Evolutionary conservation across 2,888 invertebrate genomes (phyloP).

Genomic region (Dugesia japonica): DNA sequence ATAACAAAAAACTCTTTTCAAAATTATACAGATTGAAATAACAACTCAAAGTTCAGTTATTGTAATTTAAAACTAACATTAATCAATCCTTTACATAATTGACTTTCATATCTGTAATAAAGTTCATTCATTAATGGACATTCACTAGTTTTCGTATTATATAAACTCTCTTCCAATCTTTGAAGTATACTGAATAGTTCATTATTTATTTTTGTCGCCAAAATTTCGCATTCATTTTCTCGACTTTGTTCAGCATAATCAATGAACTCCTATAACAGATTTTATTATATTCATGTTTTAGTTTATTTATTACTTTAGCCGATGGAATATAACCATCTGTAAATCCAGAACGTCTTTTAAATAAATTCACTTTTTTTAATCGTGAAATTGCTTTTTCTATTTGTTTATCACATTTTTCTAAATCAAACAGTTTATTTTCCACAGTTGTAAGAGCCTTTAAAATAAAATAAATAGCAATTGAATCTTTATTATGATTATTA

Average conservation of each 20-base stretch:
- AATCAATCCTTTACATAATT: background rate
- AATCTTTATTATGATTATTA: too few species aligned
- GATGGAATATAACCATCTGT: background rate
- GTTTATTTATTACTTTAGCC: background rate
- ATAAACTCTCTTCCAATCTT: constrained; percentile 24
- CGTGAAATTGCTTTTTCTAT: background rate
- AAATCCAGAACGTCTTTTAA: background rate
- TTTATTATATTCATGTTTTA: background rate
- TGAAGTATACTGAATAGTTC: constrained; percentile 26
- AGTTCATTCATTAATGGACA: constrained; percentile 12
- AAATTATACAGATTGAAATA: too few species aligned
- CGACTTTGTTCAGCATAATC: constrained; percentile 17
- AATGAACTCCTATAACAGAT: constrained; percentile 12
- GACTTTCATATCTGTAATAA: constrained; percentile 16
- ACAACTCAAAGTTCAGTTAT: too few species aligned
- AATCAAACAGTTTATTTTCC: constrained; percentile 13
- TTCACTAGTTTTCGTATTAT: constrained; percentile 22
- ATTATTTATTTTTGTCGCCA: background rate
- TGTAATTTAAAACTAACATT: background rate
- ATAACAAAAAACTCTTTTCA: too few species aligned
- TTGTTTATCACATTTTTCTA: background rate
- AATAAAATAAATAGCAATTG: background rate
- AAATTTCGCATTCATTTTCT: background rate
- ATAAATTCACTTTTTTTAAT: constrained; percentile 11
- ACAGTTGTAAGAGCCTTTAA: constrained; percentile 17